Percentiles rank a stretch among this genome's conserved stretches.
These are phyloP conservation scores for Parus major DNA, from an alignment of 2,113 vertebrate genomes.

Conservation along the genomic window DNA sequence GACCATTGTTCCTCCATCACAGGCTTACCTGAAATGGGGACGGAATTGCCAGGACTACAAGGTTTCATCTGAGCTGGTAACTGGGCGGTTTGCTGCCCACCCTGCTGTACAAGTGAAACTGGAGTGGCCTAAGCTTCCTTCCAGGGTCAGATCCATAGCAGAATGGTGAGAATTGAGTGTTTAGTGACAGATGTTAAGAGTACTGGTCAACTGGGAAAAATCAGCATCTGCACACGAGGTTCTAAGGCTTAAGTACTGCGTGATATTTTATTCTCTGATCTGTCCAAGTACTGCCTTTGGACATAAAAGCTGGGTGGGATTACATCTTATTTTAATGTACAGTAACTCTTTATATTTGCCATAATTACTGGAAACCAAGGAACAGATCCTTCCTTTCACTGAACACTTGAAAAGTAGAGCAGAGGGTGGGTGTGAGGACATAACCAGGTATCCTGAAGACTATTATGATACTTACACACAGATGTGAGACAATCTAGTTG, in stretches of 20 bases:
- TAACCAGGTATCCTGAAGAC: neutral
- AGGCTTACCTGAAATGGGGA: constrained; percentile 75
- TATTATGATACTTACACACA: neutral
- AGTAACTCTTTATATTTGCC: neutral
- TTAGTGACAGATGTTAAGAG: neutral
- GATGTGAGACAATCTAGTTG: neutral
- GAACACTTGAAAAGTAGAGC: neutral
- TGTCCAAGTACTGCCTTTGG: neutral
- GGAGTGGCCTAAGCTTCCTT: constrained; percentile 69
- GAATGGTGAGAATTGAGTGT: constrained; percentile 67
- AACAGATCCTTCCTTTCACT: neutral
- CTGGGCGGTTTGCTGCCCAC: constrained; percentile 67
- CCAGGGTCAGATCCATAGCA: constrained; percentile 10
- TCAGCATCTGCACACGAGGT: neutral
- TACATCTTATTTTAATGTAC: neutral
- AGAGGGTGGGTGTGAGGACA: neutral
- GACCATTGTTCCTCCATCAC: neutral
- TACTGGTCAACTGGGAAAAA: neutral
- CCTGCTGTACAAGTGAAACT: constrained; percentile 75
- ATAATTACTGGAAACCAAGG: neutral
- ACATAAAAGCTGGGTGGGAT: neutral
- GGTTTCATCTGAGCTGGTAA: constrained; percentile 65
- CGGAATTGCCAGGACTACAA: constrained; percentile 73
- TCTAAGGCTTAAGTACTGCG: neutral
- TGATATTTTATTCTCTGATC: neutral